Base-by-base conservation (phyloP, 2,888 invertebrate species). In the Philonicus albiceps region DNA sequence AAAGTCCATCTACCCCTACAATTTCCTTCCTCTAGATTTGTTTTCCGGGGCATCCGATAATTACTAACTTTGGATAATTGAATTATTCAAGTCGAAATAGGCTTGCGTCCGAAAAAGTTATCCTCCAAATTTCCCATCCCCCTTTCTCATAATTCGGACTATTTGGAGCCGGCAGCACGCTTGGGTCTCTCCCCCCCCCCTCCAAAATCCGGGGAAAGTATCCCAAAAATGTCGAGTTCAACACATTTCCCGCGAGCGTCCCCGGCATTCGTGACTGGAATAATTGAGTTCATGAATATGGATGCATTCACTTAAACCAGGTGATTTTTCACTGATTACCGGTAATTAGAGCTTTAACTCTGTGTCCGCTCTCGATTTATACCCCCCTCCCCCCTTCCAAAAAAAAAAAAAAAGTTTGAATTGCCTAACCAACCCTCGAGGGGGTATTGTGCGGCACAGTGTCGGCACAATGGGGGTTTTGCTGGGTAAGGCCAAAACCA, bases 211-310 rank as follows among this genome's bases (percentile, higher is more conserved):
- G 22, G 64, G 11, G 19, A 22, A 64, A 27, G 11, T 64, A 64
- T 64, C 27, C 64, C 64, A 64, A 64, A 64, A 64, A 64, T 64
- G 64, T 64, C 27, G 64, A 27, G 27, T 8, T 27, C 64, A 74
- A 74, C 37, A 37, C 37, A 74, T 74, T 74, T 34, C 31, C 19
- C n/a, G 74, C 19, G 74, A n/a, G 31, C 31, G 27, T 30, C 73
- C 73, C 73, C 3, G 3, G 7, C 3, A 22, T 84, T 84, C 84
- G 84, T 84, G 84, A 84, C 84, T 84, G 73, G 43, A 73, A 73
- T 84, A 73, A 72, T 73, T 30, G 40, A 43, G n/a, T 55, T 75
- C 85, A 86, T 86, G 85, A 86, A 86, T 86, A 86, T 86, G 76
- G 37, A 86, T 55, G 55, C 34, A 55, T 53, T 76, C 85, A 75